These are phyloP conservation scores for Phortica okadai DNA, from an alignment of 2,888 invertebrate genomes.

Conservation along the genomic window DNA sequence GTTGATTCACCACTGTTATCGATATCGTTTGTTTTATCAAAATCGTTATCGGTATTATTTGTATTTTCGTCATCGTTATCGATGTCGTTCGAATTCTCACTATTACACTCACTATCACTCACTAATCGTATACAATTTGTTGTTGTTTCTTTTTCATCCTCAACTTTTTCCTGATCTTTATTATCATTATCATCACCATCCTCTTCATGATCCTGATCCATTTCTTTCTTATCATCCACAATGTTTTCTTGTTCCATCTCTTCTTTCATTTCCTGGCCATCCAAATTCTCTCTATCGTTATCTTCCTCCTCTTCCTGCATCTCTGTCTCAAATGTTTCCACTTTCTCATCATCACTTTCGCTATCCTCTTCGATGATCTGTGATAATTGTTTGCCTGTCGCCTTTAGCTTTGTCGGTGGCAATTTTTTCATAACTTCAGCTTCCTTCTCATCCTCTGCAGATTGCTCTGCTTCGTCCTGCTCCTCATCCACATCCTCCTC, in stretches of 20 bases:
- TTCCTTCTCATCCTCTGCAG: neutral
- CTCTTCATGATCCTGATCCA: conserved; percentile 24
- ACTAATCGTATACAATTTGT: conserved; percentile 39
- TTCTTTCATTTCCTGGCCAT: conserved; percentile 46
- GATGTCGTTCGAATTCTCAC: conserved; percentile 31
- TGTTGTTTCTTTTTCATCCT: neutral
- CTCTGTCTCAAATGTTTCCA: neutral
- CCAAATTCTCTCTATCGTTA: neutral
- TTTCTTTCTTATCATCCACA: conserved; percentile 46
- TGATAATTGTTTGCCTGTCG: conserved; percentile 29
- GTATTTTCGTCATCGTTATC: conserved; percentile 22
- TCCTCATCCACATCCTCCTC: neutral
- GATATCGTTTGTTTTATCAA: conserved; percentile 29
- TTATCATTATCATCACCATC: neutral
- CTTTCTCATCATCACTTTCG: neutral
- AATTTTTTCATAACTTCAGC: neutral
- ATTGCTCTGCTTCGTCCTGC: neutral
- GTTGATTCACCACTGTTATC: neutral
- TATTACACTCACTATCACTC: conserved; percentile 25
- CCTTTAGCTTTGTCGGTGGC: neutral
- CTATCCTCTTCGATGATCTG: conserved; percentile 42
- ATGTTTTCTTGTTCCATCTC: neutral
- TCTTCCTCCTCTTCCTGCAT: neutral
- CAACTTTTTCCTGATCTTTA: neutral
- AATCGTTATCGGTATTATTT: conserved; percentile 29